phyloP scores from a whole-genome alignment of 2,113 vertebrate species.

The Entomyzon cyanotis region DNA sequence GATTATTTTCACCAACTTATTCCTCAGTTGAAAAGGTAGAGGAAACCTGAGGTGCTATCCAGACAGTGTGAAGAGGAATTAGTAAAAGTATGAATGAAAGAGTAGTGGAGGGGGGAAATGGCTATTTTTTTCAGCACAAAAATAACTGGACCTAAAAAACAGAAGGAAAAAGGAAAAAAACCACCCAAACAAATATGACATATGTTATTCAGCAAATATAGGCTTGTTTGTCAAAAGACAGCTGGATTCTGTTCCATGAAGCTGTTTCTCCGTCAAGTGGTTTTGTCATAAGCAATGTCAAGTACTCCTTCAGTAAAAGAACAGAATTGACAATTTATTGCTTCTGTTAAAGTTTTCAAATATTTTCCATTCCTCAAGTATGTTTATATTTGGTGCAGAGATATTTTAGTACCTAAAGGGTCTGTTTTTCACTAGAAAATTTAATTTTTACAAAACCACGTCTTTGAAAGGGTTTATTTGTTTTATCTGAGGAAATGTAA shows the following conservation, averaged over 20 bases:
- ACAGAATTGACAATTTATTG: conserved; percentile 1
- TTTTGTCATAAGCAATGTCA: conserved; percentile 6
- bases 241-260: background rate
- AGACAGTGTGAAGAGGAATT: background rate
- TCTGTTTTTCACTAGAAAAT: background rate
- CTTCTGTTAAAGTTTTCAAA: background rate
- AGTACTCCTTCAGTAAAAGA: conserved; percentile 27
- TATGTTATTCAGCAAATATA: background rate
- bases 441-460: background rate
- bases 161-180: background rate
- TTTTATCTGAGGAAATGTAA: background rate
- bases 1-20: background rate
- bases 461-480: background rate
- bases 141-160: background rate
- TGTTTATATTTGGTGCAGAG: background rate
- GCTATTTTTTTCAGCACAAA: background rate
- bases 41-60: background rate
- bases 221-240: conserved; percentile 9
- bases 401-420: background rate
- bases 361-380: conserved; percentile 9
- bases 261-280: background rate
- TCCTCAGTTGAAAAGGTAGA: background rate
- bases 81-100: background rate
- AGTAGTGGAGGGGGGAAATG: background rate
- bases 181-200: background rate